A percentile compares a stretch with the other conserved stretches of the same genome.
Conservation (phyloP, 2,113 vertebrate species). For the Propithecus coquereli region DNA sequence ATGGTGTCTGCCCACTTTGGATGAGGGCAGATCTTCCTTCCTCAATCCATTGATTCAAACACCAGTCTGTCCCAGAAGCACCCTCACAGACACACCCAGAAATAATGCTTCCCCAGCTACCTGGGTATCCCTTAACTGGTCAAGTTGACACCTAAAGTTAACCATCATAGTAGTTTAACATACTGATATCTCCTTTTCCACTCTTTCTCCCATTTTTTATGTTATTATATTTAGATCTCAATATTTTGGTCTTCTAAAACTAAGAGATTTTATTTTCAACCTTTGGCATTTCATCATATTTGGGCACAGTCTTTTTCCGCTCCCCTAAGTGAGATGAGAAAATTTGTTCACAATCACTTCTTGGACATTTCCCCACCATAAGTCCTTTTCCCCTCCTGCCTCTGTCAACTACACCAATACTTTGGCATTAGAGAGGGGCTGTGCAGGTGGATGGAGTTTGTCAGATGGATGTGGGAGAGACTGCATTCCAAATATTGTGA, state of each 20-base stretch:
- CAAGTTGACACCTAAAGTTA: not conserved
- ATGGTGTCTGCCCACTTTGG: too few species aligned
- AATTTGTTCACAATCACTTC: not conserved
- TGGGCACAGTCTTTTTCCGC: not conserved
- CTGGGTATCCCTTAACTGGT: not conserved
- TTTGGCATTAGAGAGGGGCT: not conserved
- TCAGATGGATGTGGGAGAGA: not conserved
- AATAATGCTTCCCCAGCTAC: not conserved
- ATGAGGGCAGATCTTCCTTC: not conserved
- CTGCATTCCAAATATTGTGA: not conserved
- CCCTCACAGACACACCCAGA: not conserved
- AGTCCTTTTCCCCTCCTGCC: rapidly evolving
- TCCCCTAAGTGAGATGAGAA: not conserved
- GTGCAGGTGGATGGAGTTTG: not conserved
- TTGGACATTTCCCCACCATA: not conserved
- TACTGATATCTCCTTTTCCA: not conserved
- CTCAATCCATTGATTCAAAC: not conserved
- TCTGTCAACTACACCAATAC: not conserved
- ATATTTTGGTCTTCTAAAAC: not conserved
- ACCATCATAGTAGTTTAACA: not conserved
- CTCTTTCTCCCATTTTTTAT: not conserved
- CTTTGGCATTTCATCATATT: not conserved
- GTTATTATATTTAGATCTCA: not conserved
- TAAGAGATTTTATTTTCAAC: not conserved
- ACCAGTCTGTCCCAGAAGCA: not conserved